Evolutionary conservation across 2,888 invertebrate genomes (phyloP).

Genomic region (Troilus luridus): DNA sequence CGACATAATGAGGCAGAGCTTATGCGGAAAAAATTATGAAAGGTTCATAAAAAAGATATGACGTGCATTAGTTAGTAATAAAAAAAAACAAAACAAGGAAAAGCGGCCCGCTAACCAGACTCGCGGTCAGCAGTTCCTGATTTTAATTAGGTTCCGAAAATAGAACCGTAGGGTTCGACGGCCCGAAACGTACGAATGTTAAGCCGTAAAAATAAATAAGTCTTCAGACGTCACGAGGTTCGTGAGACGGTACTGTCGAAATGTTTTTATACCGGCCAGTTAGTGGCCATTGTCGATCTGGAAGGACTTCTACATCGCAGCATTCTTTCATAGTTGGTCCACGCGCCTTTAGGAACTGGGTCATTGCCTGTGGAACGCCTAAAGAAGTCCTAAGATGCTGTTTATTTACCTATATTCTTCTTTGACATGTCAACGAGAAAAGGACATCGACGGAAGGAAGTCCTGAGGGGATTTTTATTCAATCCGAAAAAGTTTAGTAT

Average conservation of each 20-base stretch:
- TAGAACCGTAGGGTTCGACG: neutral
- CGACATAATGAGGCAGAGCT: constrained; percentile 37
- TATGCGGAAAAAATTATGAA: constrained; percentile 17
- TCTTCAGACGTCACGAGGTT: neutral
- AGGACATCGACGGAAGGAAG: neutral
- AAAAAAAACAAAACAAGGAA: neutral
- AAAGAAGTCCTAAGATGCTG: neutral
- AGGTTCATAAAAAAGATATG: constrained; percentile 15
- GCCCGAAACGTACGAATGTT: neutral
- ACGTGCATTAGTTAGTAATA: constrained; percentile 26
- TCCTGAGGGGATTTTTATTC: constrained; percentile 1
- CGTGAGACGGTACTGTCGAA: constrained; percentile 10
- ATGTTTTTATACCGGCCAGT: constrained; percentile 18
- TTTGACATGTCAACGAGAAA: neutral
- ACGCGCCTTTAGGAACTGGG: neutral
- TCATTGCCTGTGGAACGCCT: neutral
- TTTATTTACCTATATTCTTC: constrained; percentile 40
- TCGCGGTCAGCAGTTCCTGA: constrained; percentile 29
- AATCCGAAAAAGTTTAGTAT: constrained; percentile 3
- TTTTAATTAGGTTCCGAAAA: constrained; percentile 48
- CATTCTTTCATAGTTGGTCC: neutral
- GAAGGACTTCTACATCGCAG: neutral
- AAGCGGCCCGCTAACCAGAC: neutral
- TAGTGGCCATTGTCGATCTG: neutral
- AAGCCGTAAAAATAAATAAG: neutral